Base-by-base conservation (phyloP, 2,888 invertebrate genomes). In the Agriopis marginaria region DNA sequence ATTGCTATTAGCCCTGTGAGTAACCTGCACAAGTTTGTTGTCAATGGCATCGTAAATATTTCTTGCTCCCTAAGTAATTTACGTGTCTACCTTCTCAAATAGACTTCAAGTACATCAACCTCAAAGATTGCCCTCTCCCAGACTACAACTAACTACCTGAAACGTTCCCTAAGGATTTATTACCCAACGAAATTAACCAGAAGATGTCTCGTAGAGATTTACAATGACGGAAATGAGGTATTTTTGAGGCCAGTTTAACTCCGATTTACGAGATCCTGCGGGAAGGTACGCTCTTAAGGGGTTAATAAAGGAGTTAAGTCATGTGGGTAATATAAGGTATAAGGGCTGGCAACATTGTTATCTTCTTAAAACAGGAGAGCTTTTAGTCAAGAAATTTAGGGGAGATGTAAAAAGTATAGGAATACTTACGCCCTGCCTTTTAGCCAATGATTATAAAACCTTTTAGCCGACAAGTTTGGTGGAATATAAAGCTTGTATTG, bases 121-220 rank as follows among this genome's bases (percentile, higher is more conserved):
- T 63, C 47, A 56, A 67, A 71, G 72, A 65, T 66, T 70, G 62
- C 59, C 70, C 50, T 61, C 70, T 73, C 71, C 63, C 69, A 68
- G 66, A 62, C 71, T 66, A 72, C 63, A 77, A 79, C 75, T 76
- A 77, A 77, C 65, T 63, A 70, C 79, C 76, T 73, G 77, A 75
- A 78, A 73, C 79, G 82, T 82, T 82, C 80, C 81, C 73, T 65
- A 23, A 71, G 82, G 86, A 93, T 93, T 92, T 93, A 93, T 88
- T 78, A 78, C 85, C 82, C 78, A 77, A 85, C 87, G 81, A 89
- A 92, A 92, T 92, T 91, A 92, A 91, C 90, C 89, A 83, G 79
- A 86, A 86, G 86, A 83, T 86, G 90, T 87, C 89, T 82, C 83
- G 79, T 75, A 69, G 82, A 88, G 91, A 91, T 93, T 92, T 92